A percentile compares a stretch with the other conserved stretches of the same genome.
phyloP scores from a whole-genome alignment of 2,797 vertebrate genomes.

The Agapornis canus region DNA sequence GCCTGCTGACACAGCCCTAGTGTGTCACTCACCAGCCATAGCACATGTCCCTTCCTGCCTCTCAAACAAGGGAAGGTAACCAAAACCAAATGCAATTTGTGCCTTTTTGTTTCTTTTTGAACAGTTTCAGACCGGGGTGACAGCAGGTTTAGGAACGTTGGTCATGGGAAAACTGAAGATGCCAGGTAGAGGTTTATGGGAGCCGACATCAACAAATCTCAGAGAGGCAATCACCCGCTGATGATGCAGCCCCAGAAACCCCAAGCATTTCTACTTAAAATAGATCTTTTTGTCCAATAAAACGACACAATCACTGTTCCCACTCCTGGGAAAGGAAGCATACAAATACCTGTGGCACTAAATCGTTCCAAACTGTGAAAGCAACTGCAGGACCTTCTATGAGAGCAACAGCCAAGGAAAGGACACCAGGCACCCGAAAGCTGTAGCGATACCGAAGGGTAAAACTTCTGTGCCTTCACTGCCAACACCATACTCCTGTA shows the following conservation, averaged over 20 bases:
- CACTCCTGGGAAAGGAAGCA: background rate
- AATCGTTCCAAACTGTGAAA: background rate
- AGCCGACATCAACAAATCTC: accelerated
- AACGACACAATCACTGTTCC: background rate
- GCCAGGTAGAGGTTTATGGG: background rate
- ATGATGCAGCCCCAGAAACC: background rate
- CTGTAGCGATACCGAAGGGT: too few species aligned
- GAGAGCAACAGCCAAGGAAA: background rate
- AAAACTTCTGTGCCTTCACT: background rate
- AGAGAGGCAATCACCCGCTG: background rate
- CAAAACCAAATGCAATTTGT: background rate
- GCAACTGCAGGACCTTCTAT: background rate
- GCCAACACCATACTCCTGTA: background rate
- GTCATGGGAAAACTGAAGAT: background rate
- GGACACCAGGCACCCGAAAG: background rate
- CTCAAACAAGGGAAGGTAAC: background rate
- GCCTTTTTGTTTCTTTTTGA: background rate
- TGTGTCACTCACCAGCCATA: background rate
- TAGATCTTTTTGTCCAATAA: background rate
- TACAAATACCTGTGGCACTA: background rate
- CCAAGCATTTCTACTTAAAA: background rate
- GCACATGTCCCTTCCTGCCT: background rate
- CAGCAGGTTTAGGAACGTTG: background rate
- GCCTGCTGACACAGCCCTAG: background rate
- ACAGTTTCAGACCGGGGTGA: background rate